These are phyloP conservation scores for Tryphoninae sp. DNA, from an alignment of 2,888 invertebrate genomes.

Conservation along the genomic window DNA sequence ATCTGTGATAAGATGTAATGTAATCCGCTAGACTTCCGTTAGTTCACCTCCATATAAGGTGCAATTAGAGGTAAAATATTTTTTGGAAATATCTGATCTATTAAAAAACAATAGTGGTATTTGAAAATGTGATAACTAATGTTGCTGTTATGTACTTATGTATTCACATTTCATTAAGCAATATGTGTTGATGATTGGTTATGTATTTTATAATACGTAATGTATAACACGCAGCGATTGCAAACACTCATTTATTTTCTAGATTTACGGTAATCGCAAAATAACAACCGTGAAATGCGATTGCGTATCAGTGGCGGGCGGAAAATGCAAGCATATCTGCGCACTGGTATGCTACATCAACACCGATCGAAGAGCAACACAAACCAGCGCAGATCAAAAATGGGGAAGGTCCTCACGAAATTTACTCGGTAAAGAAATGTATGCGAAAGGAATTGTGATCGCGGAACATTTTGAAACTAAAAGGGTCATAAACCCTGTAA, in stretches of 20 bases:
- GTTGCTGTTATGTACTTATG: neutral
- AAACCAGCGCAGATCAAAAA: conserved; percentile 61
- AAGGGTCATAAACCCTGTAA: too few species aligned
- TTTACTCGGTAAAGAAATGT: too few species aligned
- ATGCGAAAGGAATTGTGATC: too few species aligned
- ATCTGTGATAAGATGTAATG: conserved; percentile 15
- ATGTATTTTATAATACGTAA: neutral
- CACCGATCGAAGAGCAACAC: conserved; percentile 54
- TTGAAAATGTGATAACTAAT: too few species aligned
- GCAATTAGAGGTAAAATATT: conserved; percentile 26
- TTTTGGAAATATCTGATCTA: too few species aligned
- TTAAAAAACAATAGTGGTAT: too few species aligned
- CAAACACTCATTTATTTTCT: too few species aligned
- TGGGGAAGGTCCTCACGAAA: conserved; percentile 60
- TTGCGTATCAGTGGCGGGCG: conserved; percentile 52
- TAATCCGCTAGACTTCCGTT: conserved; percentile 28
- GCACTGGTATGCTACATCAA: conserved; percentile 58
- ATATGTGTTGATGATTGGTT: neutral
- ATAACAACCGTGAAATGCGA: conserved; percentile 23
- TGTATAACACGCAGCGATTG: too few species aligned
- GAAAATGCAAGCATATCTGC: conserved; percentile 62
- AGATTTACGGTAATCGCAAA: conserved; percentile 33
- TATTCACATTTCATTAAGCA: neutral
- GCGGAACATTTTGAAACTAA: too few species aligned
- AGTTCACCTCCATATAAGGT: conserved; percentile 32